Base-by-base conservation (phyloP, 1,140 invertebrate genomes). In the Probaryconus sp. region DNA sequence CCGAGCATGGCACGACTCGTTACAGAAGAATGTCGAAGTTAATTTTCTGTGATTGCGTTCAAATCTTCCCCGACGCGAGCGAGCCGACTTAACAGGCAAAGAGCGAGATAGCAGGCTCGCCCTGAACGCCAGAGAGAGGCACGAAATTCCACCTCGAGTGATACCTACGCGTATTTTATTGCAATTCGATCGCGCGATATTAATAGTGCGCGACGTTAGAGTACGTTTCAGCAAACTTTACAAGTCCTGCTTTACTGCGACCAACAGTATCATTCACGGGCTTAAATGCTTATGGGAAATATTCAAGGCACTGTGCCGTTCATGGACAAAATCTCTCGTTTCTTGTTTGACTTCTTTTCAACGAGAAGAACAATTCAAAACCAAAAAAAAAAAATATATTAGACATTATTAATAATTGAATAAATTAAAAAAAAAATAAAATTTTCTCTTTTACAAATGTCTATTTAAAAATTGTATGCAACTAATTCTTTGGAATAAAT, bases 11-110 rank as follows among this genome's bases (percentile, higher is more conserved):
- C 53, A 43, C 51, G 38, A 56, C 56, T 70, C 55, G 51, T 60
- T 60, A 55, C 38, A 10, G 45, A 71, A 64, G 60, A 71, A 71
- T 71, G 68, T 64, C 68, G 26, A 58, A 58, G 60, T 64, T 71
- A 71, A 64, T 71, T 71, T 64, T 56, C 68, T 51, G 51, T 40
- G 51, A 71, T 64, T 56, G 60, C 58, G 68, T 71, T 71, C 58
- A 64, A 71, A 71, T 71, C 51, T 64, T 51, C 43, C 43, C 35
- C 9, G 16, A 31, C 5, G 35, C 24, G 3, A 6, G 10, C 1
- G 26, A 5, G 11, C 11, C 13, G 2, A 6, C 10, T 3, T 3
- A 37, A 55, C 16, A 14, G 18, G 16, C 37, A 55, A n/a, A 31
- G 26, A 31, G 17, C 31, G 11, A 28, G 4, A 45, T 50, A 42